Evolutionary conservation across 2,797 vertebrate species (phyloP), one percentile per base, ranked within the genome.

Genomic region (Acanthornis magna): DNA sequence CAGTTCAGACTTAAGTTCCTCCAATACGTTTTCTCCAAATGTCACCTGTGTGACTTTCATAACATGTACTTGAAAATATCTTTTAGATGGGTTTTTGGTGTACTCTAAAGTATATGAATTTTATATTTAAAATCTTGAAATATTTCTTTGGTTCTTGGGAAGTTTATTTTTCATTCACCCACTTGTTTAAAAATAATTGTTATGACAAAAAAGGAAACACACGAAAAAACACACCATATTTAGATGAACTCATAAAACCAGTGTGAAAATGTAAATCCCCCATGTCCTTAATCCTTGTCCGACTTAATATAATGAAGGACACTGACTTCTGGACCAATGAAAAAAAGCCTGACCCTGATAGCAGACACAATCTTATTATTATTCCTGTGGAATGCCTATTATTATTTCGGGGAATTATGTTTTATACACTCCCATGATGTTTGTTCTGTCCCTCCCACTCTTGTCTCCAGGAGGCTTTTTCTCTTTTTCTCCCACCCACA

Each of bases 61-160:
- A 65, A 80, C 7, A 51, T 3, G 4, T 21, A 74, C 12, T 53
- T 40, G 4, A 67, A 76, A 85, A n/a, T 3, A 34, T 2, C 0
- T 70, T 73, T 47, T 13, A 14, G 3, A 10, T 16, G 4, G 0
- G 4, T 40, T 61, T 75, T 42, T 25, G 1, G 3, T 19, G 5
- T n/a, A 32, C 21, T 82, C 38, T 40, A n/a, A n/a, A n/a, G n/a
- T n/a, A 22, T 0, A 23, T 25, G 0, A 8, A 8, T 47, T 50
- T 70, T 19, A 3, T 40, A 42, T 36, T 76, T 60, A 7, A 19
- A 13, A 5, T 18, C 19, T n/a, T 3, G 5, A 30, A 68, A 16
- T 16, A 42, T 19, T 71, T 54, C 58, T 51, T 57, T 80, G 0
- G 1, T 74, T 61, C 15, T 77, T 40, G 23, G 9, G 4, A 38